Evolutionary conservation across 92 coral and sea anemone species (phyloP).

Genomic region (Porites evermanni): DNA sequence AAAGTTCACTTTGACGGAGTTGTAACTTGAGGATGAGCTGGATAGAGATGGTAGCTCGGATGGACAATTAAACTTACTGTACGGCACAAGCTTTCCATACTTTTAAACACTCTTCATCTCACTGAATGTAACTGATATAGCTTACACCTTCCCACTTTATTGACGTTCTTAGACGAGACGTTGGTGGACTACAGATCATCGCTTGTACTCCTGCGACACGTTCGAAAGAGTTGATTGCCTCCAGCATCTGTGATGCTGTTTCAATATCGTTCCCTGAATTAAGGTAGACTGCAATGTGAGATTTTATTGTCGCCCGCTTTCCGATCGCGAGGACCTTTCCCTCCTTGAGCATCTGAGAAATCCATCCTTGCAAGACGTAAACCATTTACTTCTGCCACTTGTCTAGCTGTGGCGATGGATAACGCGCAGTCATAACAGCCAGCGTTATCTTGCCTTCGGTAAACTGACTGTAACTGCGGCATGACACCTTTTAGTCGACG

Average conservation of each 20-base stretch:
- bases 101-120: neutral
- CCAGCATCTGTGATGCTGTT: neutral
- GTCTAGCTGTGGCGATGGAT: conserved; percentile 21
- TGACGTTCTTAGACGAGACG: neutral
- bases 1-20: conserved; percentile 12
- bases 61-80: conserved; percentile 11
- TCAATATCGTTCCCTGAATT: conserved; percentile 28
- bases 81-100: conserved; percentile 5
- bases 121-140: conserved; percentile 8
- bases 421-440: conserved; percentile 40
- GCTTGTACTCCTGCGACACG: conserved; percentile 1
- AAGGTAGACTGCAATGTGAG: conserved; percentile 27
- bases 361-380: conserved; percentile 32
- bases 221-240: neutral
- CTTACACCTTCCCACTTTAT: conserved; percentile 30
- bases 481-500: conserved; percentile 27
- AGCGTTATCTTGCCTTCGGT: conserved; percentile 35
- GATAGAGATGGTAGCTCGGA: conserved; percentile 19
- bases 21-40: conserved; percentile 1
- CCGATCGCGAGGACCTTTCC: conserved; percentile 28
- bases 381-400: conserved; percentile 27
- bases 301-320: conserved; percentile 19
- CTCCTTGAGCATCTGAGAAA: conserved; percentile 41
- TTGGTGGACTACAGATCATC: conserved; percentile 3
- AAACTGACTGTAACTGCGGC: conserved; percentile 31